Conservation (phyloP, 30 jellyfish, hydroid and myxozoan species). For the Turritopsis dohrnii region DNA sequence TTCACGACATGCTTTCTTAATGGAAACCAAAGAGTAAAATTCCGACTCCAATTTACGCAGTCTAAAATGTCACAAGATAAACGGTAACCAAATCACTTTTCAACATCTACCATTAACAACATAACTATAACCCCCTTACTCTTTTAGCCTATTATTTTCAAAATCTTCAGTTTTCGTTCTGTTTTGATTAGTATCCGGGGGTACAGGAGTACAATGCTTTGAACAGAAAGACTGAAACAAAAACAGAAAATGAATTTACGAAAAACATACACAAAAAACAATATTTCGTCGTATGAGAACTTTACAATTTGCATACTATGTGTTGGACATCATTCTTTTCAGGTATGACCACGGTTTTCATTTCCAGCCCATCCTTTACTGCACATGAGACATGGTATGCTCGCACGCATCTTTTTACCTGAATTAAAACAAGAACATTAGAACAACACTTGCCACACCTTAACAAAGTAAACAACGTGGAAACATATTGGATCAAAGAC, state of each 20-base stretch:
- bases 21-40: constrained; percentile 60
- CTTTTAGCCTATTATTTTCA: constrained; percentile 78
- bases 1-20: constrained; percentile 61
- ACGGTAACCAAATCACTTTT: background rate
- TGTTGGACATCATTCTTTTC: constrained; percentile 92
- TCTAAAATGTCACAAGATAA: constrained; percentile 22
- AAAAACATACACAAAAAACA: background rate
- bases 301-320: constrained; percentile 71
- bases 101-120: background rate
- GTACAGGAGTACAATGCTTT: constrained; percentile 78
- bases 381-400: constrained; percentile 97
- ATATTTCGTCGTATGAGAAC: too few relatives aligned
- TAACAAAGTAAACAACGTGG: too few relatives aligned
- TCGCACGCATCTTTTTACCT: constrained; percentile 95
- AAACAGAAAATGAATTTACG: too few relatives aligned
- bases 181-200: constrained; percentile 37
- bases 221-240: constrained; percentile 77
- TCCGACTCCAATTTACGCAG: constrained; percentile 77
- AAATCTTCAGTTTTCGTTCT: constrained; percentile 48
- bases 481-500: too few relatives aligned
- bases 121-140: constrained; percentile 44
- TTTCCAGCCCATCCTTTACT: constrained; percentile 85
- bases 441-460: too few relatives aligned
- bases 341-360: constrained; percentile 87
- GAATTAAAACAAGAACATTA: background rate